Evolutionary conservation across 2,888 invertebrate species (phyloP).

Genomic region (Cheilosia grossa): DNA sequence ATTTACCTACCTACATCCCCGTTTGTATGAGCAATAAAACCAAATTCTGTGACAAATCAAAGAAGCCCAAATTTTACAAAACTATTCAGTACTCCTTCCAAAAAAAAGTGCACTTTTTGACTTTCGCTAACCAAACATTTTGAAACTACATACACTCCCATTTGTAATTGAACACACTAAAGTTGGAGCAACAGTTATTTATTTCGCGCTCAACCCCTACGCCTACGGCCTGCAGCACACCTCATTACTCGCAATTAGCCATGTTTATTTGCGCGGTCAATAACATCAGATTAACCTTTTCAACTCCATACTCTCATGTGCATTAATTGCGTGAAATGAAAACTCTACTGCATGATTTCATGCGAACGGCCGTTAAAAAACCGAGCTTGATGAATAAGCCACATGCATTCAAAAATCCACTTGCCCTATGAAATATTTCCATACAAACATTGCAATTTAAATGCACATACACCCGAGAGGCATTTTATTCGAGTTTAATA

Average conservation of each 20-base stretch:
- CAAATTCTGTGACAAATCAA: too few species aligned
- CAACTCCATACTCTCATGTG: slow-evolving; percentile 49
- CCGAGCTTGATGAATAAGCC: slow-evolving; percentile 38
- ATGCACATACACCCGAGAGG: slow-evolving; percentile 59
- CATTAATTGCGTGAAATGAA: slow-evolving; percentile 52
- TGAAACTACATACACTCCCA: background rate
- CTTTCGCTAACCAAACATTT: background rate
- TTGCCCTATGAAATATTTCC: slow-evolving; percentile 30
- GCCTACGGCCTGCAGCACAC: slow-evolving; percentile 24
- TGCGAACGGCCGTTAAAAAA: slow-evolving; percentile 26
- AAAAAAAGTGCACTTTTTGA: too few species aligned
- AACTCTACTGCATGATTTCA: slow-evolving; percentile 24
- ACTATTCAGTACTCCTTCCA: too few species aligned
- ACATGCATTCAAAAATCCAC: slow-evolving; percentile 14
- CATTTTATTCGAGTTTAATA: slow-evolving; percentile 34
- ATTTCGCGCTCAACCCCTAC: slow-evolving; percentile 1
- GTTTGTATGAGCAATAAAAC: too few species aligned
- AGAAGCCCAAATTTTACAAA: too few species aligned
- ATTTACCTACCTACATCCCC: too few species aligned
- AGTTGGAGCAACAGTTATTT: slow-evolving; percentile 11
- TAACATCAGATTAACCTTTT: slow-evolving; percentile 62
- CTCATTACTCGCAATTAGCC: slow-evolving; percentile 46
- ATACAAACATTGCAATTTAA: slow-evolving; percentile 53
- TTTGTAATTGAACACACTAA: slow-evolving; percentile 6
- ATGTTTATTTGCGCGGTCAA: slow-evolving; percentile 47